These are phyloP conservation scores for Amiota communis DNA, from an alignment of 2,888 invertebrate genomes.

Conservation along the genomic window DNA sequence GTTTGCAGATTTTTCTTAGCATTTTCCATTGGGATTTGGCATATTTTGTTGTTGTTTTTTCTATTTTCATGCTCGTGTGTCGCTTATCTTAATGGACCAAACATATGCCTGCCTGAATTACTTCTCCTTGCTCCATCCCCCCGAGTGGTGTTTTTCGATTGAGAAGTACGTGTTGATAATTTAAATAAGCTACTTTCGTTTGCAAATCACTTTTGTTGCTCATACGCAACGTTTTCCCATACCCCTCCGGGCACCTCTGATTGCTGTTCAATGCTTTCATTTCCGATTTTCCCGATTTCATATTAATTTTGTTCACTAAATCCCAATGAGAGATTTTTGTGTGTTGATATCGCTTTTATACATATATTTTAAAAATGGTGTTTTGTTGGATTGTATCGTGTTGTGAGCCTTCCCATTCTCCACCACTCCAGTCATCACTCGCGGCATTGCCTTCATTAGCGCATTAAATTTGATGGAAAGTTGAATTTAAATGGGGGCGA, in stretches of 20 bases:
- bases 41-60: neutral
- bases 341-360: conserved; percentile 22
- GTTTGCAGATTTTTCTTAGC: conserved; percentile 38
- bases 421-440: neutral
- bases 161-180: conserved; percentile 63
- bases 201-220: conserved; percentile 2
- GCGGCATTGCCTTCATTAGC: conserved; percentile 20
- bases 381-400: too few species aligned
- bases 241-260: neutral
- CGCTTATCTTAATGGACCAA: conserved; percentile 67
- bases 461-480: conserved; percentile 28
- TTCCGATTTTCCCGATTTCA: conserved; percentile 60
- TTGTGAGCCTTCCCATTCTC: neutral
- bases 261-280: too few species aligned
- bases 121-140: too few species aligned
- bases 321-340: conserved; percentile 55
- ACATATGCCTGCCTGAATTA: conserved; percentile 53
- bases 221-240: neutral
- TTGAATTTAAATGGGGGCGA: neutral
- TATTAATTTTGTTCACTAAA: conserved; percentile 59
- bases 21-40: conserved; percentile 16
- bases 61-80: conserved; percentile 53
- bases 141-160: too few species aligned
- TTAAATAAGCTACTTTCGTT: conserved; percentile 65
- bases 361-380: conserved; percentile 7